Evolutionary conservation across 2,888 invertebrate species (phyloP).

Genomic region (Thereva nobilitata): DNA sequence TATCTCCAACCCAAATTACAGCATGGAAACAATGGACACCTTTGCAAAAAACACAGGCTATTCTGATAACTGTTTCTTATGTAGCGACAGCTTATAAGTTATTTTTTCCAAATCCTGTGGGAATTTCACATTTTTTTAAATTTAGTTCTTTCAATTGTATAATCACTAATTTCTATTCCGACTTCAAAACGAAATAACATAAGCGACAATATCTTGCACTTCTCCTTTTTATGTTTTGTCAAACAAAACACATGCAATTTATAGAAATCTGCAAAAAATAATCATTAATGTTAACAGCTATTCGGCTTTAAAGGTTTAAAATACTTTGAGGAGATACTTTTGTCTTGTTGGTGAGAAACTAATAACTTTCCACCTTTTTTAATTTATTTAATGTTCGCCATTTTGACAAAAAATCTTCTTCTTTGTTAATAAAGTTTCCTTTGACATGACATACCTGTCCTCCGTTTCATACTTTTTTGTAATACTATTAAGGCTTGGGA

Average conservation of each 20-base stretch:
- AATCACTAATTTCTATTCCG: not conserved
- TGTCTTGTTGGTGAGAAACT: constrained; percentile 10
- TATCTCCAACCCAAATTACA: no score
- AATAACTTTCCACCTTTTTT: constrained; percentile 12
- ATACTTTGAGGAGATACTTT: constrained; percentile 4
- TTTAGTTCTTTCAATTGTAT: constrained; percentile 5
- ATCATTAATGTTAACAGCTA: constrained; percentile 2
- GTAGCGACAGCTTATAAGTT: no score
- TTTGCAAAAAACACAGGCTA: no score
- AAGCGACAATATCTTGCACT: constrained; percentile 11
- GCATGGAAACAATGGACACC: no score
- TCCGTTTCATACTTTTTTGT: not conserved
- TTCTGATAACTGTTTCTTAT: no score
- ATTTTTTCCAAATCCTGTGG: no score
- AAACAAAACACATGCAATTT: constrained; percentile 26
- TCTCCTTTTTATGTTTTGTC: constrained; percentile 26
- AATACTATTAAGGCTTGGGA: not conserved
- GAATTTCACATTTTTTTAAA: no score
- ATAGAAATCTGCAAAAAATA: constrained; percentile 22
- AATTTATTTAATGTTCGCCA: constrained; percentile 45
- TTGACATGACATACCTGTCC: constrained; percentile 36
- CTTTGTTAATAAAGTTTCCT: no score
- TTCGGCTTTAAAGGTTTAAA: not conserved
- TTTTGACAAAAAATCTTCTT: constrained; percentile 45
- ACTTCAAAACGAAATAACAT: constrained; percentile 15